Evolutionary conservation across 2,113 vertebrate species (phyloP).

Genomic region (Brachionichthys hirsutus): DNA sequence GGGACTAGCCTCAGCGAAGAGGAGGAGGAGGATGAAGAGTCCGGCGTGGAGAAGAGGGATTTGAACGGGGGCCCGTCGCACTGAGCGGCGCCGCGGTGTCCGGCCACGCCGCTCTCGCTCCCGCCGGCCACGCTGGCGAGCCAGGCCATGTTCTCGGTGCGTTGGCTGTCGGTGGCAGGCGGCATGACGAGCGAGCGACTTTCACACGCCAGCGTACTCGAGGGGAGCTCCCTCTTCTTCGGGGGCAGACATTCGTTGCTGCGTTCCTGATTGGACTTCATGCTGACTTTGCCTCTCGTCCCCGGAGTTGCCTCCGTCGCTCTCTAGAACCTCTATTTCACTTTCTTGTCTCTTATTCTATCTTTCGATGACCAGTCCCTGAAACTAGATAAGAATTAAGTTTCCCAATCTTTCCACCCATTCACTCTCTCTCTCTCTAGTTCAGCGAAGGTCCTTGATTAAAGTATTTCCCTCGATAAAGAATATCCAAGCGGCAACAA

Average conservation of each 20-base stretch:
- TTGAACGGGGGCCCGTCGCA: constrained; percentile 85
- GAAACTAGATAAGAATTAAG: constrained; percentile 34
- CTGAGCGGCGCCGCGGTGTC: constrained; percentile 67
- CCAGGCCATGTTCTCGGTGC: constrained; percentile 89
- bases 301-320: constrained; percentile 18
- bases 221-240: constrained; percentile 94
- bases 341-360: constrained; percentile 23
- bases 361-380: constrained; percentile 21
- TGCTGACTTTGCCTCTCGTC: constrained; percentile 72
- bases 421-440: constrained; percentile 17
- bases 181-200: constrained; percentile 77
- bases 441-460: constrained; percentile 23
- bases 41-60: constrained; percentile 67
- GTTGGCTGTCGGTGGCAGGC: constrained; percentile 85
- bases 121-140: constrained; percentile 80
- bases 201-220: constrained; percentile 87
- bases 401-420: constrained; percentile 10
- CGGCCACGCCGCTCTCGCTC: constrained; percentile 72
- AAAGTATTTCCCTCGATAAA: constrained; percentile 27
- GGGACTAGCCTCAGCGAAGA: constrained; percentile 73
- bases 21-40: constrained; percentile 70
- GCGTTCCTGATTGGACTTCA: constrained; percentile 98
- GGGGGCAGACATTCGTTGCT: constrained; percentile 99
- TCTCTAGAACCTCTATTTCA: constrained; percentile 31
- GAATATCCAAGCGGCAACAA: constrained; percentile 30